Evolutionary conservation across 1,140 invertebrate species (phyloP).

Genomic region (Drosophila quadrilineata): DNA sequence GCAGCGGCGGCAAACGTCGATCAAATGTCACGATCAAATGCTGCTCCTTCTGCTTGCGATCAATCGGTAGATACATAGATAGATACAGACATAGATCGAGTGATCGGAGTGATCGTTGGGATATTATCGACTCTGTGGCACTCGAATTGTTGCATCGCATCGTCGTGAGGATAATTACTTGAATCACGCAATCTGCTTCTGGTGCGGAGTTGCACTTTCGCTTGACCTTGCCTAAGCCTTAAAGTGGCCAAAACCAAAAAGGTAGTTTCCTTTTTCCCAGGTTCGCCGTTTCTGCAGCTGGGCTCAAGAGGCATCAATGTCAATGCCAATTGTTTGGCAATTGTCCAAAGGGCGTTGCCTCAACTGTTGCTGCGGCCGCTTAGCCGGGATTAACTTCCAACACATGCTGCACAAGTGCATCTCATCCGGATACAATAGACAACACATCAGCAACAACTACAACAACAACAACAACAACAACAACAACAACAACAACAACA

Average conservation of each 20-base stretch:
- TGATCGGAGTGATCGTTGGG: neutral
- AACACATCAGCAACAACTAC: neutral
- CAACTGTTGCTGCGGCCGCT: slow-evolving; percentile 61
- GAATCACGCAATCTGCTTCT: slow-evolving; percentile 51
- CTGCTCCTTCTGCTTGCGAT: slow-evolving; percentile 48
- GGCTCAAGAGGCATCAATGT: slow-evolving; percentile 36
- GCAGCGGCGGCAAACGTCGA: slow-evolving; percentile 75
- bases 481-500: neutral
- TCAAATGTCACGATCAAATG: slow-evolving; percentile 75
- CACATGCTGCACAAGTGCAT: slow-evolving; percentile 48
- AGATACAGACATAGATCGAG: slow-evolving; percentile 5
- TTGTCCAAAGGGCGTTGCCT: slow-evolving; percentile 61
- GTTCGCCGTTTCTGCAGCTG: slow-evolving; percentile 27
- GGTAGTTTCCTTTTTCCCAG: slow-evolving; percentile 29
- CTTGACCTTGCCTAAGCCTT: slow-evolving; percentile 59
- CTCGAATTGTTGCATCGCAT: too few species aligned
- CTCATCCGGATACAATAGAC: slow-evolving; percentile 24
- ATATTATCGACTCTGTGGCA: slow-evolving; percentile 35
- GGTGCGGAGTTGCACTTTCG: slow-evolving; percentile 36
- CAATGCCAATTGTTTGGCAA: slow-evolving; percentile 49
- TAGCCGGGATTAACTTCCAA: slow-evolving; percentile 68
- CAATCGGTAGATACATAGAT: slow-evolving; percentile 55
- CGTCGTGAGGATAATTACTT: slow-evolving; percentile 53
- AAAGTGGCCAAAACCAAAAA: slow-evolving; percentile 26
- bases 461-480: neutral